A percentile compares a stretch with the other conserved stretches of the same genome.
phyloP scores from a whole-genome alignment of 2,113 vertebrate species.

The Rhabdornis inornatus region DNA sequence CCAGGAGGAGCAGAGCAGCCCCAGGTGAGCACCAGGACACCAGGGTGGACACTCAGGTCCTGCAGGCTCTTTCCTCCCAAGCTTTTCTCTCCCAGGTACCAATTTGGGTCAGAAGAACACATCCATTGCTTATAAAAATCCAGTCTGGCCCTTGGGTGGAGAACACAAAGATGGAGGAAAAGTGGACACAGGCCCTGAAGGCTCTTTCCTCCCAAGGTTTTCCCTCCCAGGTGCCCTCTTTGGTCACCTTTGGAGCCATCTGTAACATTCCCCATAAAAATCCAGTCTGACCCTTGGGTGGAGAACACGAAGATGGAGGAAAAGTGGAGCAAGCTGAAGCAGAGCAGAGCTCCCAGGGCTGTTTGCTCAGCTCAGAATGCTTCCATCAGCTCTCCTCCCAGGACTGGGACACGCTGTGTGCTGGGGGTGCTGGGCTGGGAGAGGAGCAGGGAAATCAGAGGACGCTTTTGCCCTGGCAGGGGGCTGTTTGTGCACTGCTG shows the following conservation, averaged over 20 bases:
- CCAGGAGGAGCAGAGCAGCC: neutral
- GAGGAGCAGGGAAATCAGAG: neutral
- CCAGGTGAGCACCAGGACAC: neutral
- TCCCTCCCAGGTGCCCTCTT: neutral
- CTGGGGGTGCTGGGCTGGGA: neutral
- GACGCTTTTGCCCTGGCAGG: neutral
- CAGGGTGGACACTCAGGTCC: neutral
- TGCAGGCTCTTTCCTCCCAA: neutral
- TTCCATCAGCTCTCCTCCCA: neutral
- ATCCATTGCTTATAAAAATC: too few species aligned
- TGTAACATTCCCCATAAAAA: accelerated
- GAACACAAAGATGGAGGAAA: too few species aligned
- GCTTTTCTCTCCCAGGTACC: too few species aligned
- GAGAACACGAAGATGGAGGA: neutral
- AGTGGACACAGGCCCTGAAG: neutral
- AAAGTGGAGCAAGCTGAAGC: accelerated
- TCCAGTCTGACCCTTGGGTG: neutral
- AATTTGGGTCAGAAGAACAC: neutral
- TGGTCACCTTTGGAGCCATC: neutral
- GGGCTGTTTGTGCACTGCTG: constrained; percentile 2
- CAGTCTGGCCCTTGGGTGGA: too few species aligned
- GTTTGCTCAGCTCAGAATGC: neutral
- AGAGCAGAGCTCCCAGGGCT: neutral
- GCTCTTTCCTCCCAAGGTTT: neutral
- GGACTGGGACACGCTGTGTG: neutral